A percentile compares a stretch with the other conserved stretches of the same genome.
Conservation (phyloP, 2,113 vertebrate genomes). For the Protobothrops mucrosquamatus region DNA sequence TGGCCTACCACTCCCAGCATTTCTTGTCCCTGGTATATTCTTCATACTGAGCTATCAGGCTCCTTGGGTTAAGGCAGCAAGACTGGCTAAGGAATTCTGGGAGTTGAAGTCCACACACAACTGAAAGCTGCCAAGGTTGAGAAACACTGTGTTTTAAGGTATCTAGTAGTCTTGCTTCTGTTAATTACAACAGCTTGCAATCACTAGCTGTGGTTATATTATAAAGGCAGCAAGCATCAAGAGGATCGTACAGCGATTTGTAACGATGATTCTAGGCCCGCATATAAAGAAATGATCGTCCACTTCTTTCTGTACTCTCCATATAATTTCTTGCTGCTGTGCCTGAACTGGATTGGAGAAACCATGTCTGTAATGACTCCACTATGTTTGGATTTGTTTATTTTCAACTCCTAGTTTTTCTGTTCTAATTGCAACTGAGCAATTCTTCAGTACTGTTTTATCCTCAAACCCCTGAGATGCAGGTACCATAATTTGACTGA, state of each 20-base stretch:
- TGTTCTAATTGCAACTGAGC: background rate
- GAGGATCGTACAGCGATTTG: background rate
- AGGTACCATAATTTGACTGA: background rate
- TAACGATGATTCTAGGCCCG: background rate
- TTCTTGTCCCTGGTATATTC: background rate
- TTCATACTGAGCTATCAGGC: background rate
- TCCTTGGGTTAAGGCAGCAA: background rate
- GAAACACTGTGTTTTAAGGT: background rate
- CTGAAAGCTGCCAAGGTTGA: background rate
- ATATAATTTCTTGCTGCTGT: background rate
- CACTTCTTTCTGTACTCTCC: background rate
- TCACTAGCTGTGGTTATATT: background rate
- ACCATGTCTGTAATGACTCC: too few relatives aligned
- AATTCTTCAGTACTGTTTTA: background rate
- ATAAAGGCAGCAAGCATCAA: background rate
- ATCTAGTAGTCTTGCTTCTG: background rate
- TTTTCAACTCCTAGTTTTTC: background rate
- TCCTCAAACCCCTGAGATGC: too few relatives aligned
- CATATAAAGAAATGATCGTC: background rate
- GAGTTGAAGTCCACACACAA: background rate
- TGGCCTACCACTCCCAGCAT: background rate
- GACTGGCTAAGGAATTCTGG: background rate
- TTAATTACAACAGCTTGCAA: background rate
- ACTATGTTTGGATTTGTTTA: background rate
- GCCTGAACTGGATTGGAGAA: background rate